A percentile compares a stretch with the other conserved stretches of the same genome.
phyloP scores from a whole-genome alignment of 2,113 vertebrate species.

The Meriones unguiculatus region DNA sequence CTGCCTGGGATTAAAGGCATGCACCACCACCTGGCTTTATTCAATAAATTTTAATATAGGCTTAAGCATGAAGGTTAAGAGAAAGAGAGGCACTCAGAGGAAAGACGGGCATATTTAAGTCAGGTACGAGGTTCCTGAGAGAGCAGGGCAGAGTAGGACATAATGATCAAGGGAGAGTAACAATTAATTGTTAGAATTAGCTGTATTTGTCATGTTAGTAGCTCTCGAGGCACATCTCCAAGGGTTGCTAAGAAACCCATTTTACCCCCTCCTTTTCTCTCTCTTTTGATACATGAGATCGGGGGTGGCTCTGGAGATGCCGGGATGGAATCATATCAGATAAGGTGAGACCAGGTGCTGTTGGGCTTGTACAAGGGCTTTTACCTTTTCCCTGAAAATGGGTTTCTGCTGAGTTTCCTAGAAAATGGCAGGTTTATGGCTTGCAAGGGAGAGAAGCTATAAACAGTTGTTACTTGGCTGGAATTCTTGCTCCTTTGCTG shows the following conservation, averaged over 20 bases:
- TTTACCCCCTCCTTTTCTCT: background rate
- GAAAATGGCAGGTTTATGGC: background rate
- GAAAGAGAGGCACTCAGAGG: background rate
- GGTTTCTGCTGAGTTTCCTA: background rate
- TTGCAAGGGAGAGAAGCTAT: background rate
- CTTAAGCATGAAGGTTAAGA: background rate
- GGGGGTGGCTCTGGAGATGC: background rate
- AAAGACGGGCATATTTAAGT: background rate
- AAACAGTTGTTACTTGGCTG: background rate
- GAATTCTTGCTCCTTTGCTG: background rate
- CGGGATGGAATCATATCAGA: background rate
- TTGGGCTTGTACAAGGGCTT: background rate
- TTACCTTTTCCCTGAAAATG: background rate
- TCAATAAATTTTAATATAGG: background rate
- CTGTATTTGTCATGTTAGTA: background rate
- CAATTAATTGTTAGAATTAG: background rate
- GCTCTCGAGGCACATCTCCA: background rate
- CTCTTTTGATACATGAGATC: background rate
- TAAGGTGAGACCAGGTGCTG: background rate
- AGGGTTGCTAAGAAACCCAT: background rate
- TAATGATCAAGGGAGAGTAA: background rate
- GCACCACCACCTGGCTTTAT: background rate
- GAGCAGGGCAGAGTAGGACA: background rate
- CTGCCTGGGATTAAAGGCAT: background rate
- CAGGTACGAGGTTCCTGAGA: background rate